Conservation (phyloP, 1,140 invertebrate genomes). For the Hermetia illucens region DNA sequence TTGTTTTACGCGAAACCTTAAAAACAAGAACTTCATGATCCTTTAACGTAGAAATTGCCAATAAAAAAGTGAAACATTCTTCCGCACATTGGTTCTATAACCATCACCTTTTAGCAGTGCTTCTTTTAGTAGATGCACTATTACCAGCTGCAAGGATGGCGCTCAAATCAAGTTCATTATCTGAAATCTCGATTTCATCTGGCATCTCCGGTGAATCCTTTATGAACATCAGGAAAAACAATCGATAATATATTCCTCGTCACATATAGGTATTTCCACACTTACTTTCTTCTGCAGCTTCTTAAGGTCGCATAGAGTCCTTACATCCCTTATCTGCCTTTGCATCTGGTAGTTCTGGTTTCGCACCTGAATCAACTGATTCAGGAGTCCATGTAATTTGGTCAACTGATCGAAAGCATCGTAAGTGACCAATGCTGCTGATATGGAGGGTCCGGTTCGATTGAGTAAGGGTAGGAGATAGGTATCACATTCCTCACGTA, state of each 20-base stretch:
- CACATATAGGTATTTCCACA: too few relatives aligned
- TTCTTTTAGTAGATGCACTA: conserved; percentile 30
- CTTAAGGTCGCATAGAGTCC: conserved; percentile 52
- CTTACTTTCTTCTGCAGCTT: conserved; percentile 31
- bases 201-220: not conserved
- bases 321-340: conserved; percentile 52
- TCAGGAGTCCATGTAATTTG: conserved; percentile 55
- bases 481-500: conserved; percentile 8
- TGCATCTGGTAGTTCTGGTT: conserved; percentile 55
- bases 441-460: conserved; percentile 29
- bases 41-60: not conserved
- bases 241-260: not conserved
- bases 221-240: too few relatives aligned
- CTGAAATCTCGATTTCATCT: conserved; percentile 19
- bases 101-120: conserved; percentile 32
- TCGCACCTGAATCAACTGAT: conserved; percentile 54
- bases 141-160: conserved; percentile 32
- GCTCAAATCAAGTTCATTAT: conserved; percentile 40
- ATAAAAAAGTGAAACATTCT: conserved; percentile 5
- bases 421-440: conserved; percentile 34
- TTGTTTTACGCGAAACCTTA: too few relatives aligned
- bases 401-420: conserved; percentile 60
- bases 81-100: too few relatives aligned
- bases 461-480: conserved; percentile 20
- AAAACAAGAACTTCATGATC: too few relatives aligned